These are phyloP conservation scores for Arothron firmamentum DNA, from an alignment of 2,113 vertebrate genomes.

Conservation along the genomic window DNA sequence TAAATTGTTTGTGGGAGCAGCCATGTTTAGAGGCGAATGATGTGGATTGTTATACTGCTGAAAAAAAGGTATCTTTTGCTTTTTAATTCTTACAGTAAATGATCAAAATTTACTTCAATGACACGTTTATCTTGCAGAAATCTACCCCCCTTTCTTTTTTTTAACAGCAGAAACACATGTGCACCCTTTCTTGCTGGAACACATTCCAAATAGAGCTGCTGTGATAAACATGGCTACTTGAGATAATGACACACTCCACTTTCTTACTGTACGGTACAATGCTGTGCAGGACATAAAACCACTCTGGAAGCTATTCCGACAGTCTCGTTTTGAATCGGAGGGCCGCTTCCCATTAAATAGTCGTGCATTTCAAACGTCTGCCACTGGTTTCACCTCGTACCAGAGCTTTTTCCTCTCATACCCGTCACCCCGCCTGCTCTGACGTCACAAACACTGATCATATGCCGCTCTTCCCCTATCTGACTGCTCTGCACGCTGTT, in stretches of 20 bases:
- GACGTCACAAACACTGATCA: conserved; percentile 22
- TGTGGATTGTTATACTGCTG: too few species aligned
- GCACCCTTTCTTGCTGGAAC: too few species aligned
- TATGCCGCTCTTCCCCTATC: conserved; percentile 9
- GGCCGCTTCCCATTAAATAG: conserved; percentile 5
- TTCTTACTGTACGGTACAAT: conserved; percentile 3
- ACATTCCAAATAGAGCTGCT: too few species aligned
- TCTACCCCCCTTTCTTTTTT: too few species aligned
- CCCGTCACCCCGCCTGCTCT: neutral
- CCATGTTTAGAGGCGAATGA: too few species aligned
- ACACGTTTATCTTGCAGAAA: too few species aligned
- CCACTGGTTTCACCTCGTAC: conserved; percentile 6
- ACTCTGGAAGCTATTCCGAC: neutral
- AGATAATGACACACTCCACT: neutral
- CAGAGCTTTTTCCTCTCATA: neutral
- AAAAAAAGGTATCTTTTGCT: too few species aligned
- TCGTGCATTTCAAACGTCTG: conserved; percentile 5
- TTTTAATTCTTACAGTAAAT: too few species aligned
- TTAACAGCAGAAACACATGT: too few species aligned
- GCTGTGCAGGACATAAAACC: neutral
- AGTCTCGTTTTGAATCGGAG: conserved; percentile 3
- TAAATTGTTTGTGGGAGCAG: too few species aligned
- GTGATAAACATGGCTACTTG: neutral
- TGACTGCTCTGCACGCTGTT: conserved; percentile 8
- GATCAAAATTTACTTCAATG: too few species aligned